These are phyloP conservation scores for Tragopan temminckii DNA, from an alignment of 2,797 vertebrate genomes.

Conservation along the genomic window DNA sequence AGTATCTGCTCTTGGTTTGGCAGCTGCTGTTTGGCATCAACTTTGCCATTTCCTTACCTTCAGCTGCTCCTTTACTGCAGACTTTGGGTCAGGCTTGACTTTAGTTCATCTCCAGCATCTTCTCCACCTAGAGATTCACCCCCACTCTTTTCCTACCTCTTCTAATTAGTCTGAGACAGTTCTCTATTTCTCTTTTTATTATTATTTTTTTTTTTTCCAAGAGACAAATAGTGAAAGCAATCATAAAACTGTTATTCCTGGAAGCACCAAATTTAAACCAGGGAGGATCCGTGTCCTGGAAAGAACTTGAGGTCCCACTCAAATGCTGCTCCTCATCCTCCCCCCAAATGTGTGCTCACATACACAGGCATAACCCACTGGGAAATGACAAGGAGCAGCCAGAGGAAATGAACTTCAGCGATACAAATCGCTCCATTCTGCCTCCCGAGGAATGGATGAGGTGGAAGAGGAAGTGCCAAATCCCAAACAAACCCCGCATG, in stretches of 20 bases:
- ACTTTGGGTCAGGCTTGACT: background rate
- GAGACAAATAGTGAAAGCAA: background rate
- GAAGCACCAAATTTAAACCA: background rate
- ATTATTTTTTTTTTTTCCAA: background rate
- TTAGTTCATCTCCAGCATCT: background rate
- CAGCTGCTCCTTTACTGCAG: background rate
- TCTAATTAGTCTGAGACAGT: background rate
- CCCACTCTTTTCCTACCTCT: background rate
- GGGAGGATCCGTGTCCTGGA: background rate
- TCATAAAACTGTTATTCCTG: background rate
- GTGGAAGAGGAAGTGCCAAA: conserved; percentile 16
- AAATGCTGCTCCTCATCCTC: background rate
- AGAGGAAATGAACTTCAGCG: conserved; percentile 36
- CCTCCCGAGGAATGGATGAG: background rate
- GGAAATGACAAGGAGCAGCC: conserved; percentile 46
- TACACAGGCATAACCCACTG: conserved; percentile 33
- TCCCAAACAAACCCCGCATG: background rate
- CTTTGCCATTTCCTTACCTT: background rate
- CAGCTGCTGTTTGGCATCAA: background rate
- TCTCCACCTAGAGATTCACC: background rate
- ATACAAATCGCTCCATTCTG: background rate
- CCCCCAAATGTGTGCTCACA: conserved; percentile 31
- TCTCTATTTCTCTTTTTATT: background rate
- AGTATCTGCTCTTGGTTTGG: background rate
- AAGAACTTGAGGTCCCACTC: background rate